phyloP scores from a whole-genome alignment of 2,113 vertebrate genomes.

The Acrocephalus kingi region DNA sequence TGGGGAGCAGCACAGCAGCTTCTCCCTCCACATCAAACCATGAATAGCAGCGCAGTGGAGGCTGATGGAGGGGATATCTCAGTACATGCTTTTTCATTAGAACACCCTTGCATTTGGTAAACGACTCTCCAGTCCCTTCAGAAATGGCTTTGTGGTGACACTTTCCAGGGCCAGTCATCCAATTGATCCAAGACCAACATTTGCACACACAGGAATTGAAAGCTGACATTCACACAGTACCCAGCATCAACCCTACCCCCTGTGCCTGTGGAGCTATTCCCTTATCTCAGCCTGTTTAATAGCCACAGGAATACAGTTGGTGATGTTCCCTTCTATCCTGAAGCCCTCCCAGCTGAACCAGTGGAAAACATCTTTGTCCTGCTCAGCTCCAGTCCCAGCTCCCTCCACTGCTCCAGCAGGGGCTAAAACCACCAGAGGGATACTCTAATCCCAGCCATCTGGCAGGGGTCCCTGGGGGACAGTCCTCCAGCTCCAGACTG shows the following conservation, averaged over 20 bases:
- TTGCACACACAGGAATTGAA: neutral
- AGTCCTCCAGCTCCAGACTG: neutral
- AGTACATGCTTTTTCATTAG: neutral
- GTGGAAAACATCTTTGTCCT: neutral
- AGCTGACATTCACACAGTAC: neutral
- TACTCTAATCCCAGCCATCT: conserved; percentile 7
- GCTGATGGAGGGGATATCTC: neutral
- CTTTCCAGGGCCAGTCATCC: neutral
- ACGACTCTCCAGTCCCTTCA: neutral
- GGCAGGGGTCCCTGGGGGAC: neutral
- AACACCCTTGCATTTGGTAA: neutral
- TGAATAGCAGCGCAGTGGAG: neutral
- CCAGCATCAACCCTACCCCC: rapidly evolving
- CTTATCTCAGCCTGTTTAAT: neutral
- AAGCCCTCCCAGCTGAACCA: neutral
- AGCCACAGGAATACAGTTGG: neutral
- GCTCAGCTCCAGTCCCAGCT: neutral
- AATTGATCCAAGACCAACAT: neutral
- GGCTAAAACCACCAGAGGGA: neutral
- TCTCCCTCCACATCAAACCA: neutral
- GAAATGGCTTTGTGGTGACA: neutral
- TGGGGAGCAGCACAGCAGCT: neutral
- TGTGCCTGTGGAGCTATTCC: neutral
- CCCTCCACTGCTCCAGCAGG: rapidly evolving
- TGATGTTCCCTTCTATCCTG: neutral